Conservation (phyloP, 2,888 invertebrate genomes). For the Tinea semifulvella region DNA sequence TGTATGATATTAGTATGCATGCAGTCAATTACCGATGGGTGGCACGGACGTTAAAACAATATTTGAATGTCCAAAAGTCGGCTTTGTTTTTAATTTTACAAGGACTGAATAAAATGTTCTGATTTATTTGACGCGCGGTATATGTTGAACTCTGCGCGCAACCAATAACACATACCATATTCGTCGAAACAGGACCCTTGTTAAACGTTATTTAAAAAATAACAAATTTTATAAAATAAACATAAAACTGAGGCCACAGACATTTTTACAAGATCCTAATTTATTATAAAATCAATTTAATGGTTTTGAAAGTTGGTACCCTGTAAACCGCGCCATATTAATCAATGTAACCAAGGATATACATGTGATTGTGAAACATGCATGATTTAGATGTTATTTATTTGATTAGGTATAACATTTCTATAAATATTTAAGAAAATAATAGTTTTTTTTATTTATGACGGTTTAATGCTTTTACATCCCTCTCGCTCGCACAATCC, state of each 20-base stretch:
- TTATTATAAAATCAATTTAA: constrained; percentile 15
- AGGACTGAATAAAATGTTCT: constrained; percentile 21
- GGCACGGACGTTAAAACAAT: constrained; percentile 3
- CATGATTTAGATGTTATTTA: no score
- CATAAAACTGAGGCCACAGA: constrained; percentile 24
- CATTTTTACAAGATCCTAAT: constrained; percentile 31
- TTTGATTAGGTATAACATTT: constrained; percentile 15
- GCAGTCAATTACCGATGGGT: constrained; percentile 5
- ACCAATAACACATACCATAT: constrained; percentile 39
- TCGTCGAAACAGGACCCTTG: constrained; percentile 45
- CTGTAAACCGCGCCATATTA: no score
- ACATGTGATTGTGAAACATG: no score
- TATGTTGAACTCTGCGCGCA: constrained; percentile 23
- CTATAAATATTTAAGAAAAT: no score
- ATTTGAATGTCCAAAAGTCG: not conserved
- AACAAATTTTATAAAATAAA: constrained; percentile 38
- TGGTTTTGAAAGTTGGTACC: constrained; percentile 14
- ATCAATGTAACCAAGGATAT: no score
- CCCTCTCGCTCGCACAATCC: no score
- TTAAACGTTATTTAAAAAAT: constrained; percentile 28
- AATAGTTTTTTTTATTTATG: no score
- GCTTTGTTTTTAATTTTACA: constrained; percentile 11
- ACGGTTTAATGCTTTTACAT: no score
- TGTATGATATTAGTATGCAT: no score
- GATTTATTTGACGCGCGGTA: constrained; percentile 49